Conservation (phyloP, 1,140 invertebrate species). For the Theocolax elegans region DNA sequence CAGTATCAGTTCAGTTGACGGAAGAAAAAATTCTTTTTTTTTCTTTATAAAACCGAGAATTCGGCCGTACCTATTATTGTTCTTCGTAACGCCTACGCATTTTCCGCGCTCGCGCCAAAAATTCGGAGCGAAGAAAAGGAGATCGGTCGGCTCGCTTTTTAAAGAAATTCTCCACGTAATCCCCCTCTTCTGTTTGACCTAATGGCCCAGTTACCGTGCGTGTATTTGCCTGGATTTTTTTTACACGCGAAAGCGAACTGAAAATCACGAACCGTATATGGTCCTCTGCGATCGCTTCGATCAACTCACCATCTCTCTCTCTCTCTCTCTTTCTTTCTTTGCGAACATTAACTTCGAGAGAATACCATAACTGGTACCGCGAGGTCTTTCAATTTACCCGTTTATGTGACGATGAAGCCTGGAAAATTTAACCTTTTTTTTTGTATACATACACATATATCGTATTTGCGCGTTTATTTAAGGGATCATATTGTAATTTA, state of each 20-base stretch:
- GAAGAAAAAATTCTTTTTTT: too few relatives aligned
- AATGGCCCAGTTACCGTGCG: conserved; percentile 41
- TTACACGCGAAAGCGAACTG: conserved; percentile 52
- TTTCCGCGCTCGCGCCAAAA: conserved; percentile 23
- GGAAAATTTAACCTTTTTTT: too few relatives aligned
- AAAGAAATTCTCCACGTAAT: conserved; percentile 39
- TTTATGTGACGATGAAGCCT: too few relatives aligned
- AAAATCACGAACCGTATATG: conserved; percentile 60
- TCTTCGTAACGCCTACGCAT: background rate
- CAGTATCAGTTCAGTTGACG: too few relatives aligned
- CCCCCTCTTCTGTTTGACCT: conserved; percentile 32
- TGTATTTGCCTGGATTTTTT: background rate
- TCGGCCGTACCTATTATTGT: conserved; percentile 31
- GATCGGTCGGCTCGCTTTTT: conserved; percentile 40
- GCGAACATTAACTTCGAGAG: background rate
- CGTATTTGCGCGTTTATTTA: too few relatives aligned
- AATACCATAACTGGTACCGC: too few relatives aligned
- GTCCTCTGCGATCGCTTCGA: conserved; percentile 25
- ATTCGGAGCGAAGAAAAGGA: conserved; percentile 20
- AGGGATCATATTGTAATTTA: too few relatives aligned
- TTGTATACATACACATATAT: too few relatives aligned
- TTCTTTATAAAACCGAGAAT: too few relatives aligned
- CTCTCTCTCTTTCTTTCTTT: background rate
- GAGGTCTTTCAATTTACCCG: too few relatives aligned
- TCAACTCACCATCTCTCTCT: background rate